Percentiles rank a stretch among this genome's conserved stretches.
These are phyloP conservation scores for Adineta ricciae DNA, from an alignment of 2,888 invertebrate species.

Conservation along the genomic window DNA sequence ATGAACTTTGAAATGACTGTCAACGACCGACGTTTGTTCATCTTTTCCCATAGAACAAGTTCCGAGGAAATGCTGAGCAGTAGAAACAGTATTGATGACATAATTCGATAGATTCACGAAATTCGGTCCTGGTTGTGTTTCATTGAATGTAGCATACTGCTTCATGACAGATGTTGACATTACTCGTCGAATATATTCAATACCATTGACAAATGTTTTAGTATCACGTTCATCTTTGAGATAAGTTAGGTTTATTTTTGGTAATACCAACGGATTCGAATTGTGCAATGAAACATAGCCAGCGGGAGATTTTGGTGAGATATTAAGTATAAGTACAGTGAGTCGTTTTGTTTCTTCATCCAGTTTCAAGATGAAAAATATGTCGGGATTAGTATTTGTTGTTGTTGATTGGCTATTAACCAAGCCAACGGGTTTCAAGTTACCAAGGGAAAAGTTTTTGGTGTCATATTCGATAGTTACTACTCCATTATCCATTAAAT, in stretches of 20 bases:
- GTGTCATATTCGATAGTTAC: not conserved
- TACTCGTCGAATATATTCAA: not conserved
- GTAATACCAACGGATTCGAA: not conserved
- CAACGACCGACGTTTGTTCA: not conserved
- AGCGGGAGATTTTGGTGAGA: not conserved
- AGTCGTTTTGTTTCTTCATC: not conserved
- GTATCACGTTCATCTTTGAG: not conserved
- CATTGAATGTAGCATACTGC: not conserved
- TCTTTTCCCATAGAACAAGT: not conserved
- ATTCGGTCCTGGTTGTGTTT: not conserved
- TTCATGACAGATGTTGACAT: not conserved
- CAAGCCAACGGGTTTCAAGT: not conserved
- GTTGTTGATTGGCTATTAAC: not conserved
- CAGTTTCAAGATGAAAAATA: not conserved
- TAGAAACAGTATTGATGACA: not conserved
- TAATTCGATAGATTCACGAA: not conserved
- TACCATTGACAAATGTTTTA: not conserved
- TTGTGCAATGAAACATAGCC: not conserved
- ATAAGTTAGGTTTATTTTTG: not conserved
- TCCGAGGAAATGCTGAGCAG: not conserved
- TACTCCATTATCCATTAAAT: not conserved
- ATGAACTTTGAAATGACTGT: not conserved
- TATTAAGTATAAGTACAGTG: not conserved
- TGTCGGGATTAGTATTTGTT: not conserved
- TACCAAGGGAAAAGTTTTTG: not conserved